phyloP scores from a whole-genome alignment of 2,797 vertebrate genomes.

The Vespertilio murinus region DNA sequence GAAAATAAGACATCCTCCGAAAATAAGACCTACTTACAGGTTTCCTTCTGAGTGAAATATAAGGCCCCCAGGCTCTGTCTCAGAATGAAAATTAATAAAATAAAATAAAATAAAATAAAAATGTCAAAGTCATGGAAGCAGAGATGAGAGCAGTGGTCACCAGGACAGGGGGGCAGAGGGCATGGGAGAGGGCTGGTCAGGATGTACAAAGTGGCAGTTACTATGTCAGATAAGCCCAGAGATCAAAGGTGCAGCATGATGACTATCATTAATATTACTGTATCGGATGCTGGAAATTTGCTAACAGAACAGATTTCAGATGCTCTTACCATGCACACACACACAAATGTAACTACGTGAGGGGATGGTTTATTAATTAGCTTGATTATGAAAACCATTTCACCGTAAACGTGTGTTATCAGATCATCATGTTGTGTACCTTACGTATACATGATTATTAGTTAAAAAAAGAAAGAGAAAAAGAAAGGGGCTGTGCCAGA shows the following conservation, averaged over 20 bases:
- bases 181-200: not conserved
- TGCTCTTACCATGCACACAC: not conserved
- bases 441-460: not conserved
- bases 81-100: too few species aligned
- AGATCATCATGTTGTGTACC: not conserved
- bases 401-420: not conserved
- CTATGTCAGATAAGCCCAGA: not conserved
- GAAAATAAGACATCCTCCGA: too few species aligned
- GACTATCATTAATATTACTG: not conserved
- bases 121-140: not conserved
- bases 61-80: too few species aligned
- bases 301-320: not conserved
- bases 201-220: not conserved
- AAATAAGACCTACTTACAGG: too few species aligned
- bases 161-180: not conserved
- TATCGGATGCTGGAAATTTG: not conserved
- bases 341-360: not conserved
- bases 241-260: not conserved
- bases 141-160: not conserved
- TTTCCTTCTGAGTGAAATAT: too few species aligned
- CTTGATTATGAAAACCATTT: not conserved
- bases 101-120: not conserved
- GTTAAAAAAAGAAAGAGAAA: not conserved
- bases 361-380: not conserved
- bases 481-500: not conserved